phyloP scores from a whole-genome alignment of 2,797 vertebrate species.

The Luscinia megarhynchos region DNA sequence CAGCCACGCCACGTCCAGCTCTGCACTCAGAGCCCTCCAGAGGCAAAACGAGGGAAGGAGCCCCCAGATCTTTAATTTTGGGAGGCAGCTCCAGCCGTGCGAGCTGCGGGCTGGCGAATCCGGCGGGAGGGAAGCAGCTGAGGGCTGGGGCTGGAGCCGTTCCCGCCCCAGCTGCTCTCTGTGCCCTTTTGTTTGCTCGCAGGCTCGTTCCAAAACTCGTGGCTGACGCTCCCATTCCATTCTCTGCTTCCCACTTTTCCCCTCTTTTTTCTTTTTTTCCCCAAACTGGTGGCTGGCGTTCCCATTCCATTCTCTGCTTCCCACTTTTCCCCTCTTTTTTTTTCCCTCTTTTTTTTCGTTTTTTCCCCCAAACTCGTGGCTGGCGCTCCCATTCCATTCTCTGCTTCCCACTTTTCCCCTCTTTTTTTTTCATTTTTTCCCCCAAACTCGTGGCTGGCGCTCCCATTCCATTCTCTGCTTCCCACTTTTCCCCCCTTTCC shows the following conservation, averaged over 20 bases:
- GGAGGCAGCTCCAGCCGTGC: accelerated
- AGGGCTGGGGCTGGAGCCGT: background rate
- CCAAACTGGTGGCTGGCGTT: background rate
- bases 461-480: background rate
- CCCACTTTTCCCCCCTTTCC: background rate
- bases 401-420: background rate
- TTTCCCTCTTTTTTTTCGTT: too few species aligned
- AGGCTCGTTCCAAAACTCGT: background rate
- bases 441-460: background rate
- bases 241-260: background rate
- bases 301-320: background rate
- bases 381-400: background rate
- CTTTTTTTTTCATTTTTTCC: too few species aligned
- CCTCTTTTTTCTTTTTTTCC: background rate
- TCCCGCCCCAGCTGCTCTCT: background rate
- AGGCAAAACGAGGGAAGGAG: background rate
- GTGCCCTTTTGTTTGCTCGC: background rate
- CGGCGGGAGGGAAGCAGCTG: background rate
- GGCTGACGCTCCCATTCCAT: background rate
- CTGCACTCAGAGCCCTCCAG: accelerated
- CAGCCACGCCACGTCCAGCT: accelerated
- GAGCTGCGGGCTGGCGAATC: background rate
- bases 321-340: background rate
- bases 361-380: background rate
- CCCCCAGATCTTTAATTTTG: accelerated